Conservation (phyloP, 2,113 vertebrate genomes). For the Python bivittatus region DNA sequence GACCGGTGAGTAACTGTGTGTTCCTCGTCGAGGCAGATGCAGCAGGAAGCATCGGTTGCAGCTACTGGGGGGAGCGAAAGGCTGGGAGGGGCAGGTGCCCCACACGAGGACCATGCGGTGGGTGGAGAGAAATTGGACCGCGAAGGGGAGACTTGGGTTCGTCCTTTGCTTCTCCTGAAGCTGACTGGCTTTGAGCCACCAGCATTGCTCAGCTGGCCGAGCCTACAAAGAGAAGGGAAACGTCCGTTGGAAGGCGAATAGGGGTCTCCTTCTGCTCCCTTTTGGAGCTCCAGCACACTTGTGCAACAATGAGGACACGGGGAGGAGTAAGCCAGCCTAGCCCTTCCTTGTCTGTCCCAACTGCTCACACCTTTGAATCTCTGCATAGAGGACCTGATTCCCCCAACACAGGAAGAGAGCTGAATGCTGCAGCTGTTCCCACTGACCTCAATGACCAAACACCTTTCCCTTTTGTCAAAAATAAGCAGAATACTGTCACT, state of each 20-base stretch:
- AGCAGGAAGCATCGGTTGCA: background rate
- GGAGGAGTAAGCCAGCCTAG: background rate
- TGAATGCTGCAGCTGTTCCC: background rate
- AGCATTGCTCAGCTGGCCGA: background rate
- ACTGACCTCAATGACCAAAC: background rate
- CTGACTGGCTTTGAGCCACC: background rate
- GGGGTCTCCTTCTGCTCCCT: background rate
- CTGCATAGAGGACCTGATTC: background rate
- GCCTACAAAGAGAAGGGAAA: background rate
- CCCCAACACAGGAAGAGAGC: too few relatives aligned
- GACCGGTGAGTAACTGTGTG: conserved; percentile 69
- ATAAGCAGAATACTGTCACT: background rate
- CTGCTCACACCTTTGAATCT: background rate
- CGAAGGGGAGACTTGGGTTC: background rate
- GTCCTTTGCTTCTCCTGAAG: background rate
- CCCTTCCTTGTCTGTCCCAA: background rate
- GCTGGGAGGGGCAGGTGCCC: background rate
- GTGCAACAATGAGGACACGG: background rate
- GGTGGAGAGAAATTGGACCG: background rate
- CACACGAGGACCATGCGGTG: background rate
- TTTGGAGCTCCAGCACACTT: background rate
- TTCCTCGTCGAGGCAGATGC: background rate
- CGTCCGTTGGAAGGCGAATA: background rate
- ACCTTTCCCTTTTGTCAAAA: background rate
- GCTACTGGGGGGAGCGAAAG: too few relatives aligned